phyloP scores from a whole-genome alignment of 2,113 vertebrate genomes.

The Perca fluviatilis region DNA sequence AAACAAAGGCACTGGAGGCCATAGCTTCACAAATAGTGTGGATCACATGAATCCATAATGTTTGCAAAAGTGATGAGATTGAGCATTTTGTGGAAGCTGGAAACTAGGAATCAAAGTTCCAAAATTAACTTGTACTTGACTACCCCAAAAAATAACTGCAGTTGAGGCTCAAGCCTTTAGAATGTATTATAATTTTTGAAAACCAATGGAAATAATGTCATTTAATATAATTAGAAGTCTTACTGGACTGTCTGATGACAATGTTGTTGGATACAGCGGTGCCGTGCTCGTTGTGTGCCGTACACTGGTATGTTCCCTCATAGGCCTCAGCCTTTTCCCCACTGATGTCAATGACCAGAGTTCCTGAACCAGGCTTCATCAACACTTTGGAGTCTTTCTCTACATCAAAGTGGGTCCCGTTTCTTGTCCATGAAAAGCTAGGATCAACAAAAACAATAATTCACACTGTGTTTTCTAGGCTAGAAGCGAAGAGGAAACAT shows the following conservation, averaged over 20 bases:
- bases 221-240: conserved; percentile 55
- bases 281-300: conserved; percentile 92
- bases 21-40: too few relatives aligned
- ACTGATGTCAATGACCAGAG: conserved; percentile 93
- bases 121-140: neutral
- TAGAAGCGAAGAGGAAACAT: neutral
- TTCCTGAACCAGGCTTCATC: conserved; percentile 93
- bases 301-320: conserved; percentile 96
- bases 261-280: conserved; percentile 95
- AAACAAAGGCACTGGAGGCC: conserved; percentile 25
- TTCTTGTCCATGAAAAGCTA: conserved; percentile 97
- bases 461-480: neutral
- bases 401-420: conserved; percentile 95
- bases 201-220: neutral
- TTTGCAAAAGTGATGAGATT: neutral
- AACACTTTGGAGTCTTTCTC: conserved; percentile 93
- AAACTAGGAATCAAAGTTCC: neutral
- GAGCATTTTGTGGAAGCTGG: conserved; percentile 5
- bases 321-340: conserved; percentile 94
- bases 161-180: neutral
- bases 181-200: neutral
- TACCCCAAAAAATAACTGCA: neutral
- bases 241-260: conserved; percentile 94
- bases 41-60: neutral
- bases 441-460: neutral